phyloP scores from a whole-genome alignment of 2,888 invertebrate genomes.

The Matsumyia berberina region DNA sequence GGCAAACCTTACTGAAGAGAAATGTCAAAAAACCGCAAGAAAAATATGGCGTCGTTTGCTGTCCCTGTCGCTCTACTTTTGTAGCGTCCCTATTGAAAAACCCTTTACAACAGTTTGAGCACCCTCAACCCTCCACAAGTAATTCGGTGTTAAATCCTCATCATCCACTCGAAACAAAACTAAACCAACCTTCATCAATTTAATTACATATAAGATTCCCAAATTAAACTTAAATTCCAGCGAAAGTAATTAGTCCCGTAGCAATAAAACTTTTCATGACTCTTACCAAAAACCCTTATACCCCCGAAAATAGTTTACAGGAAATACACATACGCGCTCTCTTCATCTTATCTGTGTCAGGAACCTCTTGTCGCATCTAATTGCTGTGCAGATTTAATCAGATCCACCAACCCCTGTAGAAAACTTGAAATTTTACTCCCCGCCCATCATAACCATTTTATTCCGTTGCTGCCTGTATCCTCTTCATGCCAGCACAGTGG shows the following conservation, averaged over 20 bases:
- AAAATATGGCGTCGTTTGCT: no score
- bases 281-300: slow-evolving; percentile 10
- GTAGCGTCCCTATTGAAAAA: no score
- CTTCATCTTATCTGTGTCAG: neutral
- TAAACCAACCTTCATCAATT: slow-evolving; percentile 35
- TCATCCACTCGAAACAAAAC: slow-evolving; percentile 4
- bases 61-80: no score
- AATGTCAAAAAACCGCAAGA: no score
- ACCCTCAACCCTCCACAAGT: neutral
- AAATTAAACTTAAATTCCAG: slow-evolving; percentile 55
- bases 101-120: neutral
- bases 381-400: slow-evolving; percentile 22
- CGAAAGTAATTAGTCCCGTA: slow-evolving; percentile 57
- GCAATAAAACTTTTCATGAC: slow-evolving; percentile 57
- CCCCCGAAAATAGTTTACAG: slow-evolving; percentile 49
- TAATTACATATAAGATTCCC: slow-evolving; percentile 42
- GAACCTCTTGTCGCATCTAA: slow-evolving; percentile 9
- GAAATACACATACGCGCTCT: slow-evolving; percentile 3
- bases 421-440: neutral
- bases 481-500: slow-evolving; percentile 36
- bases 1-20: no score
- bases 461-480: neutral
- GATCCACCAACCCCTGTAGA: neutral
- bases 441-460: slow-evolving; percentile 16
- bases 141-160: no score